Evolutionary conservation across 2,888 invertebrate genomes (phyloP).

Genomic region (Arge pagana): DNA sequence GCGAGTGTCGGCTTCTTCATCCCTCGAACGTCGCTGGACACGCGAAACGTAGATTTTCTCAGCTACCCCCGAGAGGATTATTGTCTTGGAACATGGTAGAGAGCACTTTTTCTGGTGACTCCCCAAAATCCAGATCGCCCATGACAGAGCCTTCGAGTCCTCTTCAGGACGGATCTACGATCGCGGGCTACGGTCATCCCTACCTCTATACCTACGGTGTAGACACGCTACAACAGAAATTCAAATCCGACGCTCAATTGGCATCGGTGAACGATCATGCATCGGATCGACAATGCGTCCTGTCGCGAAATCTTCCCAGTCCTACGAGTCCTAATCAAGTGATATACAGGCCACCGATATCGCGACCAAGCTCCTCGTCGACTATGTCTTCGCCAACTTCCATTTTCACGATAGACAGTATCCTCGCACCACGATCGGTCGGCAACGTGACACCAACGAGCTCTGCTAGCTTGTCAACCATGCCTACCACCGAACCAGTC

Average conservation of each 20-base stretch:
- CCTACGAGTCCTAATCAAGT: slow-evolving; percentile 38
- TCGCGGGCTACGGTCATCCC: slow-evolving; percentile 41
- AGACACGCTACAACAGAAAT: slow-evolving; percentile 41
- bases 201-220: slow-evolving; percentile 48
- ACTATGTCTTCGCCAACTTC: slow-evolving; percentile 65
- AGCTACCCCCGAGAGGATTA: background rate
- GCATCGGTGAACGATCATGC: slow-evolving; percentile 33
- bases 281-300: slow-evolving; percentile 36
- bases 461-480: slow-evolving; percentile 34
- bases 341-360: slow-evolving; percentile 36
- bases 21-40: no score
- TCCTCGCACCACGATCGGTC: slow-evolving; percentile 73
- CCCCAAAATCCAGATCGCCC: slow-evolving; percentile 53
- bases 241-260: slow-evolving; percentile 15
- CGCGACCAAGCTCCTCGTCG: slow-evolving; percentile 53
- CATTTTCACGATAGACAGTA: slow-evolving; percentile 85
- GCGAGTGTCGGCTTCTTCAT: no score
- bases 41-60: no score
- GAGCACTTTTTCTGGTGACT: slow-evolving; percentile 51
- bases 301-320: slow-evolving; percentile 36
- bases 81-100: slow-evolving; percentile 50
- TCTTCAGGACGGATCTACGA: slow-evolving; percentile 42
- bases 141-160: slow-evolving; percentile 54
- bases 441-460: slow-evolving; percentile 55
- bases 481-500: slow-evolving; percentile 35